Conservation (phyloP, 37 sponge, comb jelly and placozoan species). For the Trichoplax adhaerens region DNA sequence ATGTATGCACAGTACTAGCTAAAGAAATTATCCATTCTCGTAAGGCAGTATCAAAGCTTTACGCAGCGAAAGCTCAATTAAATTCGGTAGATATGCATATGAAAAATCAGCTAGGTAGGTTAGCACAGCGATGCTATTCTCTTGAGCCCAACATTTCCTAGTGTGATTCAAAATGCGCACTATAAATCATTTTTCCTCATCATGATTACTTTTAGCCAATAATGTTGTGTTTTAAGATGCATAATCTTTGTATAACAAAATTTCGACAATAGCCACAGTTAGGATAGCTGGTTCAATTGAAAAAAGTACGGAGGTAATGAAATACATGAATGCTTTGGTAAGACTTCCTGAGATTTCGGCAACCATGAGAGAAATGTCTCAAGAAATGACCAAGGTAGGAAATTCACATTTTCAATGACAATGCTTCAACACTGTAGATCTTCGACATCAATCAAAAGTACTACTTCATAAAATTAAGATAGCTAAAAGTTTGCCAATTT, state of each 20-base stretch:
- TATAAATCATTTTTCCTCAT: too few species aligned
- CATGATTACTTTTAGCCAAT: too few species aligned
- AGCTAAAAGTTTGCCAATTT: background rate
- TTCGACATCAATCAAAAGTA: too few species aligned
- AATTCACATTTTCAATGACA: too few species aligned
- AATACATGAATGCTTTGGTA: slow-evolving; percentile 69
- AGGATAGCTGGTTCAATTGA: slow-evolving; percentile 75
- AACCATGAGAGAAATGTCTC: slow-evolving; percentile 81
- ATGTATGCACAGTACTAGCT: slow-evolving; percentile 90
- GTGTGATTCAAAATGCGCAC: too few species aligned
- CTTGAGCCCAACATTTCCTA: too few species aligned
- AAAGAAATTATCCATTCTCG: slow-evolving; percentile 86
- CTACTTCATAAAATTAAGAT: too few species aligned
- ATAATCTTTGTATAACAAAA: background rate
- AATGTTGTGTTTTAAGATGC: background rate
- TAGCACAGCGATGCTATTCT: too few species aligned
- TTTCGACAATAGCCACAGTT: slow-evolving; percentile 33
- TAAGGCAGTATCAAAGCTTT: slow-evolving; percentile 75
- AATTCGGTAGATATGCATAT: slow-evolving; percentile 95
- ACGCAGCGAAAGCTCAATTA: slow-evolving; percentile 95
- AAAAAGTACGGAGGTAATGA: slow-evolving; percentile 96
- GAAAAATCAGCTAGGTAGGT: slow-evolving; percentile 74
- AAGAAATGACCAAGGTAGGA: slow-evolving; percentile 82
- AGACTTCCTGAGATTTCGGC: slow-evolving; percentile 70
- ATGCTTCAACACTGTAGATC: too few species aligned